Base-by-base conservation (phyloP, 2,888 invertebrate genomes). In the Halictus ligatus region DNA sequence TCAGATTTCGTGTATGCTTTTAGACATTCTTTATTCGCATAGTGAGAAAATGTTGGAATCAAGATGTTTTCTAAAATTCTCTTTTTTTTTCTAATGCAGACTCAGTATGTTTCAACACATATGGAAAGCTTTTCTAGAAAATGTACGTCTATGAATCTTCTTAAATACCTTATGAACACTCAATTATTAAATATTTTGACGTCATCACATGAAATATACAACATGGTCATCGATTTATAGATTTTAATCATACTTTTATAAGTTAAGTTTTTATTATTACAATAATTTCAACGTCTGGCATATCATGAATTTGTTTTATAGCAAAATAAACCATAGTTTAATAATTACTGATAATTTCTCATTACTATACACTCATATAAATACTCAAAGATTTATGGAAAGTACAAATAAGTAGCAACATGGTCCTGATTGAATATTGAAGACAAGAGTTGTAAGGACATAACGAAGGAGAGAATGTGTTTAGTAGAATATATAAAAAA, bases 381-480 rank as follows among this genome's bases (percentile, higher is more conserved):
- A 91, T 91, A 90, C 75, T 91, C 79, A 85, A 76, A 80, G 75
- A 84, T 77, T 83, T 72, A 82, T 72, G 84, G 88, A 92, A 89
- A 93, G 93, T 92, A 93, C 93, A 93, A 93, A 92, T 91, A 86
- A 79, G 81, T 88, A 90, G 90, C 91, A 91, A 88, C 90, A 92
- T 91, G 92, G 91, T 91, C 92, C 93, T 92, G 92, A 93, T 92
- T 89, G 92, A 92, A 93, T 90, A 89, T 89, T 91, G 83, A 89
- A 91, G 80, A 85, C 69, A 90, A 87, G 84, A 89, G 91, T 94
- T 94, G 92, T 93, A 93, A 92, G 92, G 92, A 89, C 92, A 92
- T 92, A 90, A 90, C 80, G 90, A 91, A 91, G 89, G 92, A 91
- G 92, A 92, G 92, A 92, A 89, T 92, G 90, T 91, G 91, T 92